Percentiles rank a stretch among this genome's conserved stretches.
Evolutionary conservation across 2,797 vertebrate genomes (phyloP).

Genomic region (Gastrophryne carolinensis): DNA sequence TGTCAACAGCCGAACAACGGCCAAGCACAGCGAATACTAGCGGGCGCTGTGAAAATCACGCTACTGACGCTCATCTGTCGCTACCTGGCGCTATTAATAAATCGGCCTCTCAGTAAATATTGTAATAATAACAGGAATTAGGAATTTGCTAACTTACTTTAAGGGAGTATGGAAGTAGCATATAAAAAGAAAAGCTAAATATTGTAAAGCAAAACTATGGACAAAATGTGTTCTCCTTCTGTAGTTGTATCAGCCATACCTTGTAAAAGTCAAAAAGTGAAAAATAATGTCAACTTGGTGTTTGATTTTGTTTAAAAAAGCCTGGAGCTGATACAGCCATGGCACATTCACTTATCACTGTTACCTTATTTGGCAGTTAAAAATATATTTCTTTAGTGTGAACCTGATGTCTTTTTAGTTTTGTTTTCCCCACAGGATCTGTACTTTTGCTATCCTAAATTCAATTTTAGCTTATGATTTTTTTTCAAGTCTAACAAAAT

Average conservation of each 20-base stretch:
- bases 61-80: no score
- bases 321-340: neutral
- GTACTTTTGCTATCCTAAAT: neutral
- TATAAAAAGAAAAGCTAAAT: neutral
- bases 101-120: no score
- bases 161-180: no score
- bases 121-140: no score
- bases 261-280: constrained; percentile 12
- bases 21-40: no score
- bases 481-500: constrained; percentile 3
- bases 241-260: neutral
- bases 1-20: no score
- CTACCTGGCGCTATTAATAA: no score
- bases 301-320: constrained; percentile 6
- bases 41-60: no score
- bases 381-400: constrained; percentile 12
- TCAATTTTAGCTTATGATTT: neutral
- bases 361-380: constrained; percentile 19
- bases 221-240: neutral
- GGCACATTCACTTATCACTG: constrained; percentile 11
- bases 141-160: no score
- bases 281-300: constrained; percentile 18
- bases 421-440: neutral
- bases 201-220: neutral
- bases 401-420: constrained; percentile 2